Base-by-base conservation (phyloP, 2,888 invertebrate genomes). In the Cremastinae sp. region DNA sequence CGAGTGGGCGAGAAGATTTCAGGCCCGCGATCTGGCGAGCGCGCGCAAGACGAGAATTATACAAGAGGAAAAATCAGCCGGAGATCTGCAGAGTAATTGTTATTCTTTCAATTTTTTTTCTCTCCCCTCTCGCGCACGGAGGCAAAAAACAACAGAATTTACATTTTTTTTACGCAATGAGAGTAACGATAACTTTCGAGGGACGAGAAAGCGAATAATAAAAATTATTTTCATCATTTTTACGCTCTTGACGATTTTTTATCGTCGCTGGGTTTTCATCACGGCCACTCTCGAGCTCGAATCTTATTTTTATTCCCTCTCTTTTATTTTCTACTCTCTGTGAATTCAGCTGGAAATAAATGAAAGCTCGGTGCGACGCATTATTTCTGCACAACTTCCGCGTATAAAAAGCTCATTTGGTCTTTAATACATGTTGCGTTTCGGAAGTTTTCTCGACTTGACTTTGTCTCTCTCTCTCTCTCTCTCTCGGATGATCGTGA, bases 1-100 rank as follows among this genome's bases (percentile, higher is more conserved):
- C 77, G 77, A 77, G 77, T 77, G 74, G 79, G 74, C 74, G 65
- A 74, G 79, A 79, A 76, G 76, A 64, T 76, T 76, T 59, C 59
- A 39, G 51, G 66, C 72, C 55, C 68, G 28, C 28, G 28, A 28
- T 28, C 28, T 5, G 74, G 72, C 72, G 55, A 68, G 62, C 70
- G 49, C 58, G 71, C 70, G 56, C 62, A 35, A 4, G 45, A 55
- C 16, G 22, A 8, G 59, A 59, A 45, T 45, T 22, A 45, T 45
- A 41, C 9, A 43, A 14, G 5, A 37, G 47, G 45, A 12, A 59
- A 10, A 20, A 39, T 58, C 16, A 12, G 51, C 1, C 45, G 12
- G n/a, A 75, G 20, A 66, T 66, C 66, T 72, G 56, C 61, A 22
- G 62, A 65, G 55, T 58, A 35, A 72, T 65, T 35, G 20, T 58